Base-by-base conservation (phyloP, 2,113 vertebrate species). In the Dipodomys stephensi region DNA sequence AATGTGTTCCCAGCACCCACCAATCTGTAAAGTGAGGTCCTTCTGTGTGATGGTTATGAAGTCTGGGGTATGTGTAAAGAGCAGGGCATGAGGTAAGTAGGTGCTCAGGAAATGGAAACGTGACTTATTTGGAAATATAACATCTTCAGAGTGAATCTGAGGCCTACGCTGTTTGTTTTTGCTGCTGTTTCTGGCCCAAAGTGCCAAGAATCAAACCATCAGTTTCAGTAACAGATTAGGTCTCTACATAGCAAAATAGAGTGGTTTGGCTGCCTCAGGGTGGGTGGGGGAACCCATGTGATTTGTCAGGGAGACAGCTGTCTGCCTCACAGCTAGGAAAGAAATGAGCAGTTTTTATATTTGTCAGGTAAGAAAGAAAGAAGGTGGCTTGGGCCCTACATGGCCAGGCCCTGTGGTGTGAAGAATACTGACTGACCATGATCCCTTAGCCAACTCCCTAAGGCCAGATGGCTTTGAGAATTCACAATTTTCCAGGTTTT, bases 401-500 rank as follows among this genome's bases (percentile, higher is more conserved):
- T 4, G 15, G n/a, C 32, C 49, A 89, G 27, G 71, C 88, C 39
- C 49, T 49, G 46, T 91, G 81, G 35, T 18, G 19, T 22, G 39
- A 64, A 35, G 64, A 57, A 28, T 39, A 35, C 64, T 23, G 12
- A 57, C 6, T 71, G 64, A 73, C 16, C 78, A 81, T 28, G 44
- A 28, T 44, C 28, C 28, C 30, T 78, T 89, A 72, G 27, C 35
- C 69, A 80, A 35, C 25, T 7, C 71, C 32, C 7, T 30, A 39
- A 67, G 28, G 64, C 46, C 11, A 73, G 80, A 83, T 25, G 9
- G 27, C 6, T 67, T 88, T 90, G n/a, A 74, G 32, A 74, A 81
- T 72, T 76, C 65, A 71, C 71, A 89, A 46, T 62, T 92, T 76
- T 91, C 91, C 81, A 82, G 32, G 35, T 93, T 94, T 87, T 53